Percentiles rank a stretch among this genome's conserved stretches.
phyloP scores from a whole-genome alignment of 1,140 invertebrate genomes.

The Pseudoatta argentina region DNA sequence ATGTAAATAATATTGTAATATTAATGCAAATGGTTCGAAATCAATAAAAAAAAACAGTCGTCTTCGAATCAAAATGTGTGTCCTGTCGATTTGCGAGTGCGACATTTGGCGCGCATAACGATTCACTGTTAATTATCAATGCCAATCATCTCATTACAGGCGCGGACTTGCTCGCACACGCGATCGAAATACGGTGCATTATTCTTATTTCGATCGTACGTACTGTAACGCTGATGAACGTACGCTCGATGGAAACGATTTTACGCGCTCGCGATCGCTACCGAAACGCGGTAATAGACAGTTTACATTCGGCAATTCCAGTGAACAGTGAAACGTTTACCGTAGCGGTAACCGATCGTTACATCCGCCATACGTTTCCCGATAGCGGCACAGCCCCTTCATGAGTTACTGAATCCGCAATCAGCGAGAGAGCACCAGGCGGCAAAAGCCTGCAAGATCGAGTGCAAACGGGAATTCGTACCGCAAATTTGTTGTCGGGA shows the following conservation, averaged over 20 bases:
- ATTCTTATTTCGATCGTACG: constrained; percentile 32
- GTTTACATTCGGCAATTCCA: constrained; percentile 74
- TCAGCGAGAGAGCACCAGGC: constrained; percentile 20
- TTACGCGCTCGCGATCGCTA: constrained; percentile 42
- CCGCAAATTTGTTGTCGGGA: background rate
- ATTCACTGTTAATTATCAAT: constrained; percentile 30
- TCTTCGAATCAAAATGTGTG: background rate
- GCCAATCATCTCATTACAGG: constrained; percentile 22
- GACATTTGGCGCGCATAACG: background rate
- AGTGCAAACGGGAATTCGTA: background rate
- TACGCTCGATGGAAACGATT: constrained; percentile 52
- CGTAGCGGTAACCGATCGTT: constrained; percentile 70
- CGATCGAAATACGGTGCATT: constrained; percentile 25
- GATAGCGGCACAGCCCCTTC: constrained; percentile 54
- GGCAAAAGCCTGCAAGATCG: constrained; percentile 11
- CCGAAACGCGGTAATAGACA: constrained; percentile 67
- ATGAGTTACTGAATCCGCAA: constrained; percentile 67
- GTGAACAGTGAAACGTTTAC: constrained; percentile 70
- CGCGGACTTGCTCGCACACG: background rate
- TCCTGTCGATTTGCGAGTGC: background rate
- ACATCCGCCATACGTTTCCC: constrained; percentile 64
- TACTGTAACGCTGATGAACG: constrained; percentile 65
- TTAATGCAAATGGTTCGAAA: background rate
- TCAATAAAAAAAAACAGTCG: background rate
- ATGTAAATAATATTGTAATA: too few relatives aligned